Evolutionary conservation across 30 jellyfish, hydroid and myxozoan genomes (phyloP), one percentile per base, ranked within the genome.

Genomic region (Phacellophora camtschatica): DNA sequence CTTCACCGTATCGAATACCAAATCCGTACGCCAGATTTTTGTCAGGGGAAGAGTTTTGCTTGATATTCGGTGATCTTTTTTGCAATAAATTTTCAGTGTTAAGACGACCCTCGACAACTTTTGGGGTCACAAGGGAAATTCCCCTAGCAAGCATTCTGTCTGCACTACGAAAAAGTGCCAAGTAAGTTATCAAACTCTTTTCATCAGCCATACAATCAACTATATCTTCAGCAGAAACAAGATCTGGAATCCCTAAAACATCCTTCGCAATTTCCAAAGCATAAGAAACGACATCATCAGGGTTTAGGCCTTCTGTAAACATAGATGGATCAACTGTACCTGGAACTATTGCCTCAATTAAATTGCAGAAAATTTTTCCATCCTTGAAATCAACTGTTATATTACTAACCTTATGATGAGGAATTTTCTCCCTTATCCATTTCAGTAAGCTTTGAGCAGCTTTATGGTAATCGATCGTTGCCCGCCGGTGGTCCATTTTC

Each of bases 1-100:
- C 98, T 54, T 92, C 96, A 12, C 96, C 98, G 53, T 80, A 71
- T 18, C 98, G 95, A 57, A 92, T 61, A 4, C 98, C 98, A 35
- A 96, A 87, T 5, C 98, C 98, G 67, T 85, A 92, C 0, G 98
- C 98, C n/a, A 92, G 55, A 56, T 74, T 57, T 23, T 57, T 50
- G n/a, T 13, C 74, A 5, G 23, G 25, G 29, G 49, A 50, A 9
- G 92, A 34, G 12, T 70, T 64, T 23, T 81, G 77, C 11, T 42
- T 62, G 25, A 54, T 67, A 19, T 71, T 63, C 22, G 53, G 33
- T 8, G 36, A 18, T 23, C 13, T n/a, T 13, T 66, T 29, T 12
- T n/a, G 66, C 53, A n/a, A 28, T 0, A 16, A 16, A 16, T 23
- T 16, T 16, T 23, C n/a, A 0, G 61, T 1, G 30, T 46, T 10